phyloP scores from a whole-genome alignment of 1,140 invertebrate species.

The Rhopalosiphum padi region DNA sequence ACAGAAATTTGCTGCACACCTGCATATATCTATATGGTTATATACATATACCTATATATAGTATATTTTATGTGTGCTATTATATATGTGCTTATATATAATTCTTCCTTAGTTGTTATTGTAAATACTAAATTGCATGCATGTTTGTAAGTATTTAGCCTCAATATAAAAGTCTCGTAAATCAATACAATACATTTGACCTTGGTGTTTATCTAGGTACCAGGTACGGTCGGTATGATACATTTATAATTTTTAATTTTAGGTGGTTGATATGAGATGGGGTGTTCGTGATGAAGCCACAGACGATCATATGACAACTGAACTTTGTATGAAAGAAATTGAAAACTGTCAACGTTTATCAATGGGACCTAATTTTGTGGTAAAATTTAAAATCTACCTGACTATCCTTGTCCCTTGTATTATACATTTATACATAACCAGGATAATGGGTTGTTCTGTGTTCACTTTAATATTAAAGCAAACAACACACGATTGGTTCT shows the following conservation, averaged over 20 bases:
- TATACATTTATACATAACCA: too few species aligned
- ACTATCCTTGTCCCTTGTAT: too few species aligned
- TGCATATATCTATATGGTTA: too few species aligned
- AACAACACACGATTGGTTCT: neutral
- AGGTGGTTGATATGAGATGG: conserved; percentile 99
- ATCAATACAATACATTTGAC: conserved; percentile 40
- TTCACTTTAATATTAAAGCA: neutral
- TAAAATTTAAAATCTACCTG: conserved; percentile 62
- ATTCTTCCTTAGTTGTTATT: neutral
- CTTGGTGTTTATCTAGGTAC: conserved; percentile 23
- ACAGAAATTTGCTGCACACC: neutral
- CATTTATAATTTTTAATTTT: conserved; percentile 57
- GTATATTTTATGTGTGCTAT: neutral
- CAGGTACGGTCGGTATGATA: neutral
- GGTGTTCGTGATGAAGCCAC: conserved; percentile 95
- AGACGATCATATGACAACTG: conserved; percentile 98
- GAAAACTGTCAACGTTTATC: conserved; percentile 96
- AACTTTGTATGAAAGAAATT: conserved; percentile 97
- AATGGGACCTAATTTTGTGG: conserved; percentile 98
- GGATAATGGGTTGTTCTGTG: neutral
- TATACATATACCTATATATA: neutral
- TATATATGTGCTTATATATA: neutral
- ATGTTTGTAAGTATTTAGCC: conserved; percentile 49
- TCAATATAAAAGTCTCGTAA: neutral
- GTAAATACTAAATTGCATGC: neutral